Conservation (phyloP, 2,888 invertebrate genomes). For the Dione vanillae region DNA sequence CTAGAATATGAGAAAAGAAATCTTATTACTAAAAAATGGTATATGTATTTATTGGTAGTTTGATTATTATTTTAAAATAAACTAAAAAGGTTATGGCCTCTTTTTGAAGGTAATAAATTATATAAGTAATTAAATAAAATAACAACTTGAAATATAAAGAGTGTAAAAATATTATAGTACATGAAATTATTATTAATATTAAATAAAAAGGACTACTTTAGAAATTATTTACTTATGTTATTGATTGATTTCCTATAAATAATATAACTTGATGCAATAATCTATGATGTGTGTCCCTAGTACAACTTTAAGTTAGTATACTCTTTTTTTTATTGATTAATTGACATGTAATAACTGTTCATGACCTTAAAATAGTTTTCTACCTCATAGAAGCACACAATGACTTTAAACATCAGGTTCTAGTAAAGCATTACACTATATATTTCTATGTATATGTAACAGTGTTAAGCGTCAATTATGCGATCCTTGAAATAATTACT, state of each 20-base stretch:
- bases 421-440: too few species aligned
- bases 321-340: not conserved
- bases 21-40: not conserved
- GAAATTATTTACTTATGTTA: not conserved
- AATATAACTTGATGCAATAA: not conserved
- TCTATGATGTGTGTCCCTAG: not conserved
- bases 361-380: not conserved
- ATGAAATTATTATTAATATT: not conserved
- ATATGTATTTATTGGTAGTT: too few species aligned
- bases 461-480: too few species aligned
- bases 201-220: not conserved
- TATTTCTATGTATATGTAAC: too few species aligned
- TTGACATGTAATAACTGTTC: not conserved
- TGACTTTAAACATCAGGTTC: not conserved
- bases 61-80: too few species aligned
- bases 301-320: not conserved
- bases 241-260: not conserved
- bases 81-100: too few species aligned
- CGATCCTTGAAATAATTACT: too few species aligned
- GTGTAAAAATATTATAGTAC: not conserved
- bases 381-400: not conserved
- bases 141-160: too few species aligned
- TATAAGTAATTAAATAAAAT: too few species aligned
- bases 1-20: conserved; percentile 27
- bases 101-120: too few species aligned